A percentile compares a stretch with the other conserved stretches of the same genome.
Evolutionary conservation across 2,888 invertebrate genomes (phyloP).

Genomic region (Amphiduros pacificus): DNA sequence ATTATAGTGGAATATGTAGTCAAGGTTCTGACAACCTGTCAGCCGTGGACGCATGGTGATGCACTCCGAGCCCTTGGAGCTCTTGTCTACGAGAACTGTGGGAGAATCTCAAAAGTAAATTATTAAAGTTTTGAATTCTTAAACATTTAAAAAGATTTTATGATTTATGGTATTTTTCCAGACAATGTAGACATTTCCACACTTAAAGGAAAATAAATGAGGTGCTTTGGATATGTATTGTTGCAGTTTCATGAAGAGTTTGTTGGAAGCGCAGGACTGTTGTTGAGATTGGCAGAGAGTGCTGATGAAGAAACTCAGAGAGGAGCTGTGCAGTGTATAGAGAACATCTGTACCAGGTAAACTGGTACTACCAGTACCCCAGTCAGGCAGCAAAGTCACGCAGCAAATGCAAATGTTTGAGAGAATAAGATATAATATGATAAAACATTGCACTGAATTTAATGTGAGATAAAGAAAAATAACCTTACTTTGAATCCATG

Average conservation of each 20-base stretch:
- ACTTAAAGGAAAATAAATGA: too few species aligned
- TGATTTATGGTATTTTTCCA: too few species aligned
- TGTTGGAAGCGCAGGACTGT: constrained; percentile 42
- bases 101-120: constrained; percentile 29
- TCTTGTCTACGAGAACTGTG: constrained; percentile 44
- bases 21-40: constrained; percentile 38
- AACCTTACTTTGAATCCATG: too few species aligned
- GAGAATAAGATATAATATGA: too few species aligned
- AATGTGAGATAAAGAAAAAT: too few species aligned
- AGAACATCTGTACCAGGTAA: constrained; percentile 47
- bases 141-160: neutral
- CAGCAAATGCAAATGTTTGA: too few species aligned
- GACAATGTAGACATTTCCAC: too few species aligned
- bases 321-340: constrained; percentile 46
- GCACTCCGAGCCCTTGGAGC: constrained; percentile 44
- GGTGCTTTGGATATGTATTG: too few species aligned
- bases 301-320: constrained; percentile 40
- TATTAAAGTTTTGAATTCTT: neutral
- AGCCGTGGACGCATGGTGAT: constrained; percentile 40
- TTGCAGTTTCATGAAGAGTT: constrained; percentile 45
- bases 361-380: constrained; percentile 1
- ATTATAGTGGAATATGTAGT: constrained; percentile 41
- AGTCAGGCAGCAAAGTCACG: too few species aligned
- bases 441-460: too few species aligned
- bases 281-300: constrained; percentile 40